Evolutionary conservation across 2,113 vertebrate species (phyloP).

Genomic region (Crocuta crocuta): DNA sequence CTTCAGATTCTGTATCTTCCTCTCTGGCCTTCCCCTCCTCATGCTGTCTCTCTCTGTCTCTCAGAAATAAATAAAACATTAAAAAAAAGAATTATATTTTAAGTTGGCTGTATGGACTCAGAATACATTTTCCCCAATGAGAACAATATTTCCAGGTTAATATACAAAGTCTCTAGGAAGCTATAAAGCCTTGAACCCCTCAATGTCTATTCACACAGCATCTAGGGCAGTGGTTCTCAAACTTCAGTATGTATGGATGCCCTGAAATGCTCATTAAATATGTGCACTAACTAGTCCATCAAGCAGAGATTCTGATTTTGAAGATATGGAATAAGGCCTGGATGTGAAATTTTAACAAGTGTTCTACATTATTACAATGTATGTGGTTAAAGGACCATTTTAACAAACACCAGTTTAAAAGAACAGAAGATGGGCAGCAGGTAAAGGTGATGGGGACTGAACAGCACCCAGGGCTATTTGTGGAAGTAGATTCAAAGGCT

Average conservation of each 20-base stretch:
- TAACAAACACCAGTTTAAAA: neutral
- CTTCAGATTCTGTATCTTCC: no score
- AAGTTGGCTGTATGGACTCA: neutral
- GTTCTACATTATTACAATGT: neutral
- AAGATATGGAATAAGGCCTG: neutral
- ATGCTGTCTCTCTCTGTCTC: no score
- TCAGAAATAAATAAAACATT: no score
- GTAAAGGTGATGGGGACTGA: neutral
- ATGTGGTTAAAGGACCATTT: neutral
- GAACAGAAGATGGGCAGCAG: neutral
- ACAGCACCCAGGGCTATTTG: neutral
- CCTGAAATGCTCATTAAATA: neutral
- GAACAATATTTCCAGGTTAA: neutral
- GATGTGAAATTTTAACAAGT: neutral
- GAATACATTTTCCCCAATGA: neutral
- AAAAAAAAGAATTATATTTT: slow-evolving; percentile 27
- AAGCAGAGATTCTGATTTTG: neutral
- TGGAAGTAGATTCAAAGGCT: neutral
- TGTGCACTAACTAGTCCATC: neutral
- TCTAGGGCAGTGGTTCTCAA: neutral
- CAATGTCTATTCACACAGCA: neutral
- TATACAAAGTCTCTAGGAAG: neutral
- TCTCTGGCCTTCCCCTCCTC: no score
- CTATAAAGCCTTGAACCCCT: neutral
- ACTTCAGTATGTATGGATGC: neutral